Evolutionary conservation across 2,797 vertebrate genomes (phyloP), one percentile per base, ranked within the genome.

Genomic region (Cyprinodon diabolis): DNA sequence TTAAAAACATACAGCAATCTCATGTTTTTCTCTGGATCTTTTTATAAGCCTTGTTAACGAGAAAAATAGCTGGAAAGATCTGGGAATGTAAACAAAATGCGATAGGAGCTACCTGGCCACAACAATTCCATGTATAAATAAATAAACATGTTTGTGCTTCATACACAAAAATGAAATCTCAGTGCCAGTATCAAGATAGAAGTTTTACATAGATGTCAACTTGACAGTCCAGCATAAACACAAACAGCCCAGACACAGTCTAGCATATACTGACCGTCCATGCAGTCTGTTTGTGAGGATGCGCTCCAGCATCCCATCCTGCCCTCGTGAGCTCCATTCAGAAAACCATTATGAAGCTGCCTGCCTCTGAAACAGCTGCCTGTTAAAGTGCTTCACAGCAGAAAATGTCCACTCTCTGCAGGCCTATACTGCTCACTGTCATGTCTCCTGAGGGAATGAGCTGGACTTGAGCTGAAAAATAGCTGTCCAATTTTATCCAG

Each of bases 401-500:
- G 78, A 86, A 89, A 86, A 87, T 79, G 68, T 1, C 81, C 35
- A 71, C 82, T 79, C 73, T 82, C 75, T 74, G 77, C 87, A 88
- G 89, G 78, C 69, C 79, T 43, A 77, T 87, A 86, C 85, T 88
- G 85, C 89, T 87, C 78, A 70, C 85, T 83, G 25, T 60, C 70
- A 63, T 79, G 83, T 82, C 69, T 69, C 23, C 37, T 85, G 52
- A 1, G 74, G 57, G 49, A 69, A 47, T 9, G 48, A 0, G 4
- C 0, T 6, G 69, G 62, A 60, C 76, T 68, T n/a, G 81, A 89
- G 80, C 60, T n/a, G 62, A 70, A 77, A 90, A 85, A 85, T 82
- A 83, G 78, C 7, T 0, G 47, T 79, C 84, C 91, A 91, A 91
- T 91, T 92, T 73, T 92, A 89, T 91, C 79, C 86, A 88, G 79